phyloP scores from a whole-genome alignment of 2,797 vertebrate species.

The Kryptopterus vitreolus region DNA sequence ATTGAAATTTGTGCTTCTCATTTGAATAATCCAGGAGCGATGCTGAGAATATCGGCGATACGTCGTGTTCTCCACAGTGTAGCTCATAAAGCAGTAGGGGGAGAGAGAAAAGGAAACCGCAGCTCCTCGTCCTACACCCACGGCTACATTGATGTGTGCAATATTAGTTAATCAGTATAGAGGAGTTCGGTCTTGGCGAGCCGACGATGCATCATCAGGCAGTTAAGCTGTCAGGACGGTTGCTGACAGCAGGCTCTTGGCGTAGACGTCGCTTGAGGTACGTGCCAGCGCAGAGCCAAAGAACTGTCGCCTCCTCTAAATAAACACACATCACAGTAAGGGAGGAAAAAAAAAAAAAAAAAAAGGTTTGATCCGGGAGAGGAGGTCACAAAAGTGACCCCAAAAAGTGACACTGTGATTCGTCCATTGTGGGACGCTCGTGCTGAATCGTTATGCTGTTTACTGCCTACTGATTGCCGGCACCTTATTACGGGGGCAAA shows the following conservation, averaged over 20 bases:
- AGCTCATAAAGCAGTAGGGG: constrained; percentile 22
- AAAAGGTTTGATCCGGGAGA: neutral
- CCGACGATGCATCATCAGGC: constrained; percentile 40
- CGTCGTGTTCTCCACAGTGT: constrained; percentile 9
- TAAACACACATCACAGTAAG: too few species aligned
- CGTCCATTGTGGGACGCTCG: constrained; percentile 31
- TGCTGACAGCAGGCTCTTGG: constrained; percentile 44
- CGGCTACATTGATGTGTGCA: constrained; percentile 33
- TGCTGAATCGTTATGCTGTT: constrained; percentile 32
- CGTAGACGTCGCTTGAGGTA: constrained; percentile 4
- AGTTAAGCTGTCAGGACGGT: constrained; percentile 33
- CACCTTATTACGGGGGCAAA: constrained; percentile 18
- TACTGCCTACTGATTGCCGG: constrained; percentile 19
- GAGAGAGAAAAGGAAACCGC: constrained; percentile 19
- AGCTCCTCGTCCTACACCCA: constrained; percentile 10
- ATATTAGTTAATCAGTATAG: constrained; percentile 47
- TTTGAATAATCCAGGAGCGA: neutral
- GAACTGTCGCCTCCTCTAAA: constrained; percentile 27
- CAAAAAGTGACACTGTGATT: constrained; percentile 40
- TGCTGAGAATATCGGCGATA: neutral
- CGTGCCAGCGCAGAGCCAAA: neutral
- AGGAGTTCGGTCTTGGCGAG: constrained; percentile 45
- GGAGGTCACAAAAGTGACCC: constrained; percentile 35
- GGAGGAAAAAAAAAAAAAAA: neutral
- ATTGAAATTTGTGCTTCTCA: neutral